A percentile compares a stretch with the other conserved stretches of the same genome.
Conservation (phyloP, 2,113 vertebrate genomes). For the Embiotoca jacksoni region DNA sequence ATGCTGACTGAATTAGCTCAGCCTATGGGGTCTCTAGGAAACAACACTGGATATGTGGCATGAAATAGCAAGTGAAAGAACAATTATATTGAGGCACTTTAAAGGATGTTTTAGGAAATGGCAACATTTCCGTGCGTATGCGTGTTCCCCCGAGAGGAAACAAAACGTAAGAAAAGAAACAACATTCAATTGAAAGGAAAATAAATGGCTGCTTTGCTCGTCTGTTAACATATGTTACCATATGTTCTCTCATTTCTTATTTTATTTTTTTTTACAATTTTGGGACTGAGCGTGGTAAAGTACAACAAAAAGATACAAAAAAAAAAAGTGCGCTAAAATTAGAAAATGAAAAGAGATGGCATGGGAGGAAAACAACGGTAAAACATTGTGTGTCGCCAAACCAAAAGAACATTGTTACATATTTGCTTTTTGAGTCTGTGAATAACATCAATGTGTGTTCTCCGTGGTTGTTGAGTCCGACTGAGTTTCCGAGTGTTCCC, state of each 20-base stretch:
- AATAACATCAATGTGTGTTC: constrained; percentile 79
- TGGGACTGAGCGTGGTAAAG: constrained; percentile 57
- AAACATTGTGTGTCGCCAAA: constrained; percentile 31
- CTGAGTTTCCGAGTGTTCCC: constrained; percentile 87
- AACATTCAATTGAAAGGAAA: constrained; percentile 65
- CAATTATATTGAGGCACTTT: constrained; percentile 86
- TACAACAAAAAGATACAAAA: constrained; percentile 35
- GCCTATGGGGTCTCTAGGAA: constrained; percentile 30
- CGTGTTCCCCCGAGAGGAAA: constrained; percentile 61
- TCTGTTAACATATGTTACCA: constrained; percentile 34
- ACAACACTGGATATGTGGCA: constrained; percentile 62
- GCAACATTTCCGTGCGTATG: constrained; percentile 70
- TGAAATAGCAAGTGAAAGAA: constrained; percentile 72
- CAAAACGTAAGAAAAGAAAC: constrained; percentile 61
- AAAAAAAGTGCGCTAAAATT: constrained; percentile 46
- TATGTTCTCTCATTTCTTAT: neutral
- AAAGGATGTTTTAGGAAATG: constrained; percentile 81
- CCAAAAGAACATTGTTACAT: constrained; percentile 49
- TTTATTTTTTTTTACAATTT: constrained; percentile 65
- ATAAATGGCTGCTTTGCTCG: constrained; percentile 61
- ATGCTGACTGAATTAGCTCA: constrained; percentile 24
- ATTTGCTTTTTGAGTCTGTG: constrained; percentile 55
- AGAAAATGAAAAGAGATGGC: constrained; percentile 36
- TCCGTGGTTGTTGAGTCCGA: constrained; percentile 76
- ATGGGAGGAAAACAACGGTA: constrained; percentile 19